These are phyloP conservation scores for Montipora capitata DNA, from an alignment of 92 coral and sea anemone genomes.

Conservation along the genomic window DNA sequence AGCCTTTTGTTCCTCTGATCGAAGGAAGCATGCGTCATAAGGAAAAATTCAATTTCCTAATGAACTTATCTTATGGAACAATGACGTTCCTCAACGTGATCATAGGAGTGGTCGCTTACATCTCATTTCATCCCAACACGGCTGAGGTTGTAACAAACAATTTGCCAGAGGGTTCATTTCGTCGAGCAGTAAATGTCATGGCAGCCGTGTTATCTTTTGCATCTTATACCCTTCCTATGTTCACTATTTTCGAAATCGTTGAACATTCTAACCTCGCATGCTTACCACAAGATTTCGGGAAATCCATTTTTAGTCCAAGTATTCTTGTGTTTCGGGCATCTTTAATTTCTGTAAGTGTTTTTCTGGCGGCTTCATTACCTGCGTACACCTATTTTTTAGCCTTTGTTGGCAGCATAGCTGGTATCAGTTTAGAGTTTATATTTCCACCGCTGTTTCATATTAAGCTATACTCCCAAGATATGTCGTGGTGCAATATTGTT, in stretches of 20 bases:
- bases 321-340: slow-evolving; percentile 74
- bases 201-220: slow-evolving; percentile 94
- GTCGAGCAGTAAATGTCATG: slow-evolving; percentile 85
- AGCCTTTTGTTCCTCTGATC: slow-evolving; percentile 97
- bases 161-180: slow-evolving; percentile 91
- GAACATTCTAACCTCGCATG: slow-evolving; percentile 76
- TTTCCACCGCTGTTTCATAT: slow-evolving; percentile 88
- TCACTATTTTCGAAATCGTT: slow-evolving; percentile 92
- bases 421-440: slow-evolving; percentile 88
- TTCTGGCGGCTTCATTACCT: slow-evolving; percentile 84
- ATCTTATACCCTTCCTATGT: slow-evolving; percentile 96
- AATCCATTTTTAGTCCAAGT: slow-evolving; percentile 54
- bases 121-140: slow-evolving; percentile 89
- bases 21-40: slow-evolving; percentile 94
- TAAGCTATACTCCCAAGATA: slow-evolving; percentile 71
- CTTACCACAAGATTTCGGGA: slow-evolving; percentile 65
- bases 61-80: slow-evolving; percentile 80
- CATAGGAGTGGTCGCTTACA: slow-evolving; percentile 92
- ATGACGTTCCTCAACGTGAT: slow-evolving; percentile 92
- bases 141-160: slow-evolving; percentile 96
- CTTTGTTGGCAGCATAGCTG: slow-evolving; percentile 87
- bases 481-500: slow-evolving; percentile 79
- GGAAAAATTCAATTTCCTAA: slow-evolving; percentile 79
- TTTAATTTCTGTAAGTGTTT: slow-evolving; percentile 72
- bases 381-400: slow-evolving; percentile 85